Conservation (phyloP, 2,888 invertebrate species). For the Eilema caniola region DNA sequence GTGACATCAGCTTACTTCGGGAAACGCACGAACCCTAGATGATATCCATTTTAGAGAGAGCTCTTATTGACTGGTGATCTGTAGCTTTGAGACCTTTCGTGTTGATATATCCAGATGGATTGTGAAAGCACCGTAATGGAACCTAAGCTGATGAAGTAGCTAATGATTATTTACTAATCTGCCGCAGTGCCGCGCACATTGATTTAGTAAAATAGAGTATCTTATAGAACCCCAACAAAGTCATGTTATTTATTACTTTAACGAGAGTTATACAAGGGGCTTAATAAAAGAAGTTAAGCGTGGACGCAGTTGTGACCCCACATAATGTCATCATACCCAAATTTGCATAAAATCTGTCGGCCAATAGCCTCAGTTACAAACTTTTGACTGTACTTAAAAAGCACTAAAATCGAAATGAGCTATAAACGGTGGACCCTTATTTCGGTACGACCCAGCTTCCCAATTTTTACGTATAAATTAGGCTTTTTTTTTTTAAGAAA, state of each 20-base stretch:
- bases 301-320: slow-evolving; percentile 72
- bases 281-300: slow-evolving; percentile 64
- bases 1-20: slow-evolving; percentile 22
- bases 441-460: slow-evolving; percentile 46
- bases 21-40: slow-evolving; percentile 17
- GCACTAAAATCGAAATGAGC: slow-evolving; percentile 80
- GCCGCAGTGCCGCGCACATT: neutral
- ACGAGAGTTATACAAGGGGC: slow-evolving; percentile 15
- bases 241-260: slow-evolving; percentile 11
- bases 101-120: slow-evolving; percentile 50
- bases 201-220: neutral
- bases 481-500: slow-evolving; percentile 38
- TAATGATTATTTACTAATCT: slow-evolving; percentile 17
- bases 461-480: slow-evolving; percentile 51
- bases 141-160: slow-evolving; percentile 18
- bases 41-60: slow-evolving; percentile 23
- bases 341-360: slow-evolving; percentile 83
- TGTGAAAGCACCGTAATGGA: slow-evolving; percentile 32
- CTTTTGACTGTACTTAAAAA: slow-evolving; percentile 77
- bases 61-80: slow-evolving; percentile 31
- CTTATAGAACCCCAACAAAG: neutral
- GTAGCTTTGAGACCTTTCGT: slow-evolving; percentile 48
- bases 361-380: slow-evolving; percentile 68
- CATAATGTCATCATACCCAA: slow-evolving; percentile 72
- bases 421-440: slow-evolving; percentile 76